A percentile compares a stretch with the other conserved stretches of the same genome.
Conservation (phyloP, 2,113 vertebrate genomes). For the Prunella fulvescens region DNA sequence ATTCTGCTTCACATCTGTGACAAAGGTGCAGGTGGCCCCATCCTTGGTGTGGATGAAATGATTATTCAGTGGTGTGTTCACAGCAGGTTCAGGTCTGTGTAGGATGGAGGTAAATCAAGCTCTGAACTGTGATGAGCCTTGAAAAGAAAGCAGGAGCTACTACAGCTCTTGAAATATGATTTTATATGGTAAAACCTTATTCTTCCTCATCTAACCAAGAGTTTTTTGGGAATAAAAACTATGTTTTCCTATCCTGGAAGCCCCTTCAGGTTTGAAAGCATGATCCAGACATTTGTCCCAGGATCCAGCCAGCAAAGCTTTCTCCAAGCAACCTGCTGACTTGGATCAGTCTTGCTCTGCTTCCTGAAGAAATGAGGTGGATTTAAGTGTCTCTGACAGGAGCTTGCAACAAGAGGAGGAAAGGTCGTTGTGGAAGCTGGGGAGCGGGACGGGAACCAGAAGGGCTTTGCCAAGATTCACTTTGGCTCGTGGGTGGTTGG, state of each 20-base stretch:
- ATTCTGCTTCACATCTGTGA: not conserved
- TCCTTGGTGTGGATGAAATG: not conserved
- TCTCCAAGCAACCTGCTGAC: slow-evolving; percentile 9
- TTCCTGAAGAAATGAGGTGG: not conserved
- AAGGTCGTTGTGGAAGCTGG: not conserved
- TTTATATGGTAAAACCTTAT: not conserved
- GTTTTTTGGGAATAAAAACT: not conserved
- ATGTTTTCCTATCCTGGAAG: not conserved
- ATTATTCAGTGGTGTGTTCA: not conserved
- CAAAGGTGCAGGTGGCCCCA: not conserved
- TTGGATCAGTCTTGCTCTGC: not conserved
- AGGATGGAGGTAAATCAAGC: not conserved
- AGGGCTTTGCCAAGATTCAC: slow-evolving; percentile 8
- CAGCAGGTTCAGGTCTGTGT: not conserved
- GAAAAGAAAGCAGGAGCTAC: not conserved
- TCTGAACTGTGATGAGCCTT: not conserved
- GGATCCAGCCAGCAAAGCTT: not conserved
- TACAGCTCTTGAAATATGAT: not conserved
- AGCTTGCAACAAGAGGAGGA: not conserved
- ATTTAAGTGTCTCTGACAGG: slow-evolving; percentile 37
- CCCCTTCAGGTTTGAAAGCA: not conserved
- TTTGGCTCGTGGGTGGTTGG: slow-evolving; percentile 8
- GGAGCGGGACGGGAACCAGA: not conserved
- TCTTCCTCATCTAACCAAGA: not conserved
- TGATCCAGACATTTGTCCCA: not conserved